These are phyloP conservation scores for Nowickia ferox DNA, from an alignment of 2,888 invertebrate genomes.

Conservation along the genomic window DNA sequence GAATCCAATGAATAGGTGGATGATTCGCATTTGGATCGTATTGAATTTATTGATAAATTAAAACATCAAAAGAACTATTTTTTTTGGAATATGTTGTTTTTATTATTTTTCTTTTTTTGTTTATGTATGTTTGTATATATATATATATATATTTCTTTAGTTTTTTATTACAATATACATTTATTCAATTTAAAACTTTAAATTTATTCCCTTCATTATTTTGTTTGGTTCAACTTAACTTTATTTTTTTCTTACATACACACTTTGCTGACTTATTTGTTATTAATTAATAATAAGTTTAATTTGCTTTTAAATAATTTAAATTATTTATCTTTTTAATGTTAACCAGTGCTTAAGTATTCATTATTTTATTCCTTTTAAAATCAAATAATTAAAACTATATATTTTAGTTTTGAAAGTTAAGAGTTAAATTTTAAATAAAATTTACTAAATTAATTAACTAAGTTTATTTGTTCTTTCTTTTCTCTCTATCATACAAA, in stretches of 20 bases:
- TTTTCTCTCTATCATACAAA: constrained; percentile 1
- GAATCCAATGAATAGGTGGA: too few relatives aligned
- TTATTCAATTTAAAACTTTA: constrained; percentile 62
- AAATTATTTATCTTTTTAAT: constrained; percentile 45
- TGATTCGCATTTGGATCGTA: too few relatives aligned
- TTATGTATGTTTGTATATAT: constrained; percentile 38
- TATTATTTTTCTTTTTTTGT: constrained; percentile 33
- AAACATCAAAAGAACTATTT: neutral
- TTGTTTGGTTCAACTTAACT: constrained; percentile 54
- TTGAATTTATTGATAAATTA: too few relatives aligned
- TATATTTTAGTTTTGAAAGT: constrained; percentile 12
- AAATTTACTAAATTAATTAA: constrained; percentile 69
- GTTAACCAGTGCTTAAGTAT: constrained; percentile 66
- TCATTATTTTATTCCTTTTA: constrained; percentile 27
- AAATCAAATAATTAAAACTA: constrained; percentile 57
- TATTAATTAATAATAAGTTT: constrained; percentile 24
- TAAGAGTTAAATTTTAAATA: constrained; percentile 43
- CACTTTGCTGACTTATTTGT: constrained; percentile 30
- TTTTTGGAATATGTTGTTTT: constrained; percentile 29
- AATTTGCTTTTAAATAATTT: constrained; percentile 7
- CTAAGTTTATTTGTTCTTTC: constrained; percentile 43
- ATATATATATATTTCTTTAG: constrained; percentile 46
- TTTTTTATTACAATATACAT: constrained; percentile 69
- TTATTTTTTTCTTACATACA: constrained; percentile 34
- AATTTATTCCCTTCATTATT: constrained; percentile 65